These are phyloP conservation scores for Drosophila ezoana DNA, from an alignment of 2,888 invertebrate species.

Conservation along the genomic window DNA sequence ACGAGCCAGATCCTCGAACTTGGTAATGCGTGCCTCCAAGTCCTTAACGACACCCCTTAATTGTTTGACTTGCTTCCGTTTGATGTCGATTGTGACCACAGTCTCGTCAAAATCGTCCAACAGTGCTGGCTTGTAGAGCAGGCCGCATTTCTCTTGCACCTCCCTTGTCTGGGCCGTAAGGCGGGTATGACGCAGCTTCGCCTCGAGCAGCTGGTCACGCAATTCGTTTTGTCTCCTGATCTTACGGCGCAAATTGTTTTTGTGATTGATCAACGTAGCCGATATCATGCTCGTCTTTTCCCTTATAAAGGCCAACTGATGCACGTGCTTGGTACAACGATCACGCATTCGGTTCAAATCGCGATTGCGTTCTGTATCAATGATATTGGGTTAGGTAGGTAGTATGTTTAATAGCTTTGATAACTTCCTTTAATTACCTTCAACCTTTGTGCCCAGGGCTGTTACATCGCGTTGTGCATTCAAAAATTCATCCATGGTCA, in stretches of 20 bases:
- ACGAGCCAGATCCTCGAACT: background rate
- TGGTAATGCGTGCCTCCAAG: conserved; percentile 26
- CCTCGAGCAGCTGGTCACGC: conserved; percentile 19
- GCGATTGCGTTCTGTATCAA: conserved; percentile 25
- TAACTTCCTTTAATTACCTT: conserved; percentile 24
- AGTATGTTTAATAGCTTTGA: background rate
- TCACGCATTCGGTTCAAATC: conserved; percentile 39
- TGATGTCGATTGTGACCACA: background rate
- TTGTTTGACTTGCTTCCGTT: background rate
- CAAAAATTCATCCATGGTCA: conserved; percentile 50
- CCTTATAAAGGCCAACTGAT: conserved; percentile 48
- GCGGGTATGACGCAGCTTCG: conserved; percentile 22
- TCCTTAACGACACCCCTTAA: background rate
- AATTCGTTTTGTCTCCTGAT: background rate
- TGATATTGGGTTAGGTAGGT: too few species aligned
- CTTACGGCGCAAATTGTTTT: background rate
- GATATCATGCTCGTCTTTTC: conserved; percentile 41
- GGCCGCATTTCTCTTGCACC: conserved; percentile 19
- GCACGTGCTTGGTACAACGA: conserved; percentile 43
- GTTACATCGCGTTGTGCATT: conserved; percentile 33
- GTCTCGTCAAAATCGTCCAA: conserved; percentile 43
- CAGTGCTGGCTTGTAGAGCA: conserved; percentile 41
- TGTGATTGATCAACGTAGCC: background rate
- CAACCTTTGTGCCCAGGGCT: conserved; percentile 26
- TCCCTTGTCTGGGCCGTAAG: conserved; percentile 14